These are phyloP conservation scores for Dreissena polymorpha DNA, from an alignment of 1,140 invertebrate genomes.

Conservation along the genomic window DNA sequence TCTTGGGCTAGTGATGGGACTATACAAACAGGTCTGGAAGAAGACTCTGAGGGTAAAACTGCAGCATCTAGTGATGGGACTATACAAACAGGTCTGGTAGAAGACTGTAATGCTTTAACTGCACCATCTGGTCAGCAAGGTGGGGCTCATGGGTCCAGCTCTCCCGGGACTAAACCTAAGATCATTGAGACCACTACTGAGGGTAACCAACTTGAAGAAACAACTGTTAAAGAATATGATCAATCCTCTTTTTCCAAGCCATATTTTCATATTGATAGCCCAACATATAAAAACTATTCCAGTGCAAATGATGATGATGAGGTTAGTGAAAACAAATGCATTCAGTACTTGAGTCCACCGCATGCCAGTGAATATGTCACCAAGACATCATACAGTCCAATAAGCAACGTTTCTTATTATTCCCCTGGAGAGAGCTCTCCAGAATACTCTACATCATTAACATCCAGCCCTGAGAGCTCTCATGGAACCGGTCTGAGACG, in stretches of 20 bases:
- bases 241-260: not conserved
- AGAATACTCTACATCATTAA: slow-evolving; percentile 26
- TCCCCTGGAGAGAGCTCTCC: slow-evolving; percentile 27
- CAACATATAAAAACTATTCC: slow-evolving; percentile 54
- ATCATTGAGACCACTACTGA: not conserved
- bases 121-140: not conserved
- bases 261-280: slow-evolving; percentile 48
- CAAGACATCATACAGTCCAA: slow-evolving; percentile 49
- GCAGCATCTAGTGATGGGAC: not conserved
- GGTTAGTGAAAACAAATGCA: slow-evolving; percentile 23
- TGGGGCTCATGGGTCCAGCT: not conserved
- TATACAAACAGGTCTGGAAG: not conserved
- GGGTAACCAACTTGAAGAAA: not conserved
- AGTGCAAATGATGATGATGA: slow-evolving; percentile 26
- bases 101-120: not conserved
- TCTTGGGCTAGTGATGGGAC: not conserved
- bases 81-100: not conserved
- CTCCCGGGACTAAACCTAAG: not conserved
- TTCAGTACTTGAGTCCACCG: slow-evolving; percentile 31
- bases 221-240: not conserved
- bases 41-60: not conserved
- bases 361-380: not conserved
- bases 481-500: not conserved
- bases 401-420: slow-evolving; percentile 55
- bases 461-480: not conserved